A percentile compares a stretch with the other conserved stretches of the same genome.
Evolutionary conservation across 2,113 vertebrate species (phyloP).

Genomic region (Lamprotornis superbus): DNA sequence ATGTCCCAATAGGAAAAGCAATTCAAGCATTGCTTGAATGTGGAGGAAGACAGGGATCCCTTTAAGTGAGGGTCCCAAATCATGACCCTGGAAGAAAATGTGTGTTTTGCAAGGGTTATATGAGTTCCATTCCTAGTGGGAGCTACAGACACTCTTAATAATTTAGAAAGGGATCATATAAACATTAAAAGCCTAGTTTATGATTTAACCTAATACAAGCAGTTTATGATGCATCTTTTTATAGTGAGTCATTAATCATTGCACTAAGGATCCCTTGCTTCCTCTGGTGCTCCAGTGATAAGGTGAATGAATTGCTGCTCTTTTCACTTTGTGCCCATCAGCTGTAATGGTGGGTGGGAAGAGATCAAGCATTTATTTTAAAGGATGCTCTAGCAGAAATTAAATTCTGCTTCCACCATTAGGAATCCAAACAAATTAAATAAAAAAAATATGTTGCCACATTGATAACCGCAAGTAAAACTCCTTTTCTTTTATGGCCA

Average conservation of each 20-base stretch:
- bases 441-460: neutral
- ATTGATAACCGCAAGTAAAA: neutral
- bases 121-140: neutral
- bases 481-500: neutral
- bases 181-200: slow-evolving; percentile 49
- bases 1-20: neutral
- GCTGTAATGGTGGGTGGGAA: neutral
- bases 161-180: slow-evolving; percentile 26
- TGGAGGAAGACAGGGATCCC: neutral
- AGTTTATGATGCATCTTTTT: slow-evolving; percentile 61
- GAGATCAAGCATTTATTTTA: slow-evolving; percentile 4
- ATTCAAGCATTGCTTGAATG: neutral
- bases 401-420: neutral
- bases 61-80: neutral
- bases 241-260: slow-evolving; percentile 35
- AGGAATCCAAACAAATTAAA: neutral
- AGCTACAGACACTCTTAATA: slow-evolving; percentile 5
- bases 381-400: neutral
- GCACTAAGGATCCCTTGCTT: neutral
- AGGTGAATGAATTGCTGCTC: slow-evolving; percentile 4
- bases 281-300: neutral
- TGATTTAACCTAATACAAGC: slow-evolving; percentile 43
- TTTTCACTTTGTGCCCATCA: slow-evolving; percentile 1
- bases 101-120: neutral
- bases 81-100: neutral